Percentiles rank a stretch among this genome's conserved stretches.
Evolutionary conservation across 2,888 invertebrate genomes (phyloP).

Genomic region (Drosophila trichaetosa): DNA sequence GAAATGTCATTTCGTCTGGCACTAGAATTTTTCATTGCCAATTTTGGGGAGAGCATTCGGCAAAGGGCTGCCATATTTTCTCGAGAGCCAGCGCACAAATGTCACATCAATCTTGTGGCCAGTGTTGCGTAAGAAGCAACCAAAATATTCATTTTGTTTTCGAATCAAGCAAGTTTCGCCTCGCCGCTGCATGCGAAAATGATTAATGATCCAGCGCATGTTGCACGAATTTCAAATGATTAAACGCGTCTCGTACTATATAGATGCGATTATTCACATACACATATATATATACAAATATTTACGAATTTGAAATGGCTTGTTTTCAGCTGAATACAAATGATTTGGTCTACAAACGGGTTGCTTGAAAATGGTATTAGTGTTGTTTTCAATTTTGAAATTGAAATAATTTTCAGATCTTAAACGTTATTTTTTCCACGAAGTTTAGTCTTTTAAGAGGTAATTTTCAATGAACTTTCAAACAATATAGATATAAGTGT

Average conservation of each 20-base stretch:
- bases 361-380: not conserved
- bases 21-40: conserved; percentile 79
- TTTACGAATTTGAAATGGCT: conserved; percentile 8
- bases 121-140: conserved; percentile 77
- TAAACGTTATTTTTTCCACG: fast-evolving
- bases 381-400: not conserved
- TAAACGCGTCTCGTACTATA: conserved; percentile 19
- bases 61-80: conserved; percentile 57
- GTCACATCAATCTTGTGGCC: conserved; percentile 82
- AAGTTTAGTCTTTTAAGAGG: not conserved
- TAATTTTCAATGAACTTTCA: too few relatives aligned
- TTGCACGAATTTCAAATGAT: conserved; percentile 63
- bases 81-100: conserved; percentile 74
- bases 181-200: conserved; percentile 55
- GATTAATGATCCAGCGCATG: conserved; percentile 64
- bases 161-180: conserved; percentile 62
- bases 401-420: not conserved
- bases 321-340: conserved; percentile 13
- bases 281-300: not conserved
- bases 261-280: conserved; percentile 10
- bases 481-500: not conserved
- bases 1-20: conserved; percentile 76
- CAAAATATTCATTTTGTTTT: conserved; percentile 77
- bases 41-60: conserved; percentile 53
- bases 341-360: not conserved